Evolutionary conservation across 2,888 invertebrate genomes (phyloP), one percentile per base, ranked within the genome.

Genomic region (Pemphredon lugubris): DNA sequence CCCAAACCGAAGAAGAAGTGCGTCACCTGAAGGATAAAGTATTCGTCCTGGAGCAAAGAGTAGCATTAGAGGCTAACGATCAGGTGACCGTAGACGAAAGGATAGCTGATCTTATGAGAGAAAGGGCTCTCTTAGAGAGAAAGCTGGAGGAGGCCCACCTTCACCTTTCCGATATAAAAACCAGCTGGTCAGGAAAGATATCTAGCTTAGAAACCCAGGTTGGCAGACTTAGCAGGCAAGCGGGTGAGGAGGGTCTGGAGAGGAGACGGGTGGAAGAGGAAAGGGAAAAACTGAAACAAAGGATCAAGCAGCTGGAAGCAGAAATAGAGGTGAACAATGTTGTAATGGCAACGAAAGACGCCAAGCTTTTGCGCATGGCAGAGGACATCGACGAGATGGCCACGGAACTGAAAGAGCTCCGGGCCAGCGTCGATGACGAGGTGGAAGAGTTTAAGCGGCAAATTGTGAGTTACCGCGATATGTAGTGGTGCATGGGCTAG

Each of bases 151-250:
- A 97, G 86, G 94, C 96, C 0, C 95, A 96, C 87, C 92, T 96
- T 85, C 97, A 97, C 88, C 90, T 97, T 30, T 94, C 95, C 0
- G 96, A 97, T 84, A 96, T 97, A 76, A 97, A 97, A 88, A 95
- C 96, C 0, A 95, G 96, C 0, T 97, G 97, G 97, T 97, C 96
- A 84, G 95, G 96, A 11, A 96, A 97, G 89, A 97, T 97, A 82
- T 93, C 96, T 13, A 94, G 95, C 0, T 90, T 97, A 39, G 97
- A 97, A 88, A 96, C 96, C n/a, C 97, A 97, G 93, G 94, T 95
- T 72, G 95, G 95, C 81, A 93, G 96, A 69, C 90, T 96, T 67
- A 96, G 95, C 79, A 92, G 95, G 65, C 96, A 95, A 89, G 96
- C 95, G 30, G 96, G 95, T 37, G 97, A 95, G 84, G 96, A 96